Evolutionary conservation across 2,888 invertebrate genomes (phyloP).

Genomic region (Campoletis raptor): DNA sequence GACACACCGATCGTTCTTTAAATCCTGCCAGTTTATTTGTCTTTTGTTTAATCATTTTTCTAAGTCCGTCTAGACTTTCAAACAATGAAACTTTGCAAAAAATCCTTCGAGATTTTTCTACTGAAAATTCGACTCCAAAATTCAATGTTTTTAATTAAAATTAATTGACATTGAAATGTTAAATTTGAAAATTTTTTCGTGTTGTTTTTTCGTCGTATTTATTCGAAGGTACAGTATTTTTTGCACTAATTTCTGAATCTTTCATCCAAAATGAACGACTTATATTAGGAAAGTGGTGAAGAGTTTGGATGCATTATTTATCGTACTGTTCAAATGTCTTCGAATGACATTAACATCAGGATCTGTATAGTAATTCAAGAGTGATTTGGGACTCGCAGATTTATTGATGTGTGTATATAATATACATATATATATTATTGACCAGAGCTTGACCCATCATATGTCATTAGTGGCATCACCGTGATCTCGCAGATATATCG

Average conservation of each 20-base stretch:
- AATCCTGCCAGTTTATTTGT: background rate
- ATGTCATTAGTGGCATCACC: slow-evolving; percentile 74
- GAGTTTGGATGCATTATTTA: background rate
- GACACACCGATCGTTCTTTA: background rate
- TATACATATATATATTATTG: slow-evolving; percentile 19
- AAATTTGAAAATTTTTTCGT: too few relatives aligned
- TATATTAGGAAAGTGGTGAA: background rate
- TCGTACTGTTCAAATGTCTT: slow-evolving; percentile 69
- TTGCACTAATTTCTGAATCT: background rate
- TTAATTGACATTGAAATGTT: too few relatives aligned
- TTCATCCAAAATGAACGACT: background rate
- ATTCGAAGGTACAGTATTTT: background rate
- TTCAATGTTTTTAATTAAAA: too few relatives aligned
- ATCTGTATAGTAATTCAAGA: slow-evolving; percentile 70
- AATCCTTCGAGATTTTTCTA: too few relatives aligned
- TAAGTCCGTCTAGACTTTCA: too few relatives aligned
- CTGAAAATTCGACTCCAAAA: too few relatives aligned
- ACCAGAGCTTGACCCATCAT: slow-evolving; percentile 50
- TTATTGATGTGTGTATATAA: background rate
- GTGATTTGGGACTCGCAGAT: slow-evolving; percentile 26
- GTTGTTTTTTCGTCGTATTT: too few relatives aligned
- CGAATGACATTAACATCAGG: slow-evolving; percentile 62
- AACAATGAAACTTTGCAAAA: too few relatives aligned
- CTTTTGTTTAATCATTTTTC: background rate
- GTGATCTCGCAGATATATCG: slow-evolving; percentile 64